phyloP scores from a whole-genome alignment of 2,113 vertebrate species.

The Pseudopodoces humilis region DNA sequence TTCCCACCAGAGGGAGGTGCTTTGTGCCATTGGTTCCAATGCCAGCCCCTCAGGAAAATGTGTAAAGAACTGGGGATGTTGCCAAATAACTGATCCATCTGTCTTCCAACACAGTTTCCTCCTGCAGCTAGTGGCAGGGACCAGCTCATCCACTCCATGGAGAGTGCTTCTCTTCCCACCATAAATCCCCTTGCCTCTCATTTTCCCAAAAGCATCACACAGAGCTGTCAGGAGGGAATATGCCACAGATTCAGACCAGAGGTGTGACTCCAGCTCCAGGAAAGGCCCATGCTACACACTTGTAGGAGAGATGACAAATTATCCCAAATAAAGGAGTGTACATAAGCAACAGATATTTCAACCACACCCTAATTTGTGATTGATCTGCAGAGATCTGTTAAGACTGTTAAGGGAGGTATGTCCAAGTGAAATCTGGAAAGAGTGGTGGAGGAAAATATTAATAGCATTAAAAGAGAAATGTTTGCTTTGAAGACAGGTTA shows the following conservation, averaged over 20 bases:
- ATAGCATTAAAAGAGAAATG: not conserved
- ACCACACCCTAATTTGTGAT: not conserved
- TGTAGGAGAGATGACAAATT: not conserved
- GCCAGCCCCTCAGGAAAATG: not conserved
- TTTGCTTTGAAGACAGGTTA: constrained; percentile 27
- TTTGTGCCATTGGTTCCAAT: not conserved
- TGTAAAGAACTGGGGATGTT: not conserved
- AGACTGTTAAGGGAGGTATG: not conserved
- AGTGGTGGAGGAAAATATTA: not conserved
- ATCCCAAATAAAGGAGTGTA: not conserved
- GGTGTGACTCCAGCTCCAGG: not conserved
- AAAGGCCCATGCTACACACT: not conserved
- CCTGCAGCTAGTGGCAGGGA: not conserved
- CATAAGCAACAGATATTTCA: not conserved
- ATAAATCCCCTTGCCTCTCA: not conserved
- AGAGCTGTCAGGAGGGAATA: not conserved
- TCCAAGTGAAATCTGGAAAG: not conserved
- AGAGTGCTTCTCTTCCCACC: not conserved
- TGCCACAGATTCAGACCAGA: not conserved
- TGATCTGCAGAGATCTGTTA: not conserved
- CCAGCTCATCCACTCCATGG: not conserved
- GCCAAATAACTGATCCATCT: not conserved
- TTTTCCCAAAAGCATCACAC: not conserved
- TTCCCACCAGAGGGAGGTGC: not conserved
- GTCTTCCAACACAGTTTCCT: not conserved